Evolutionary conservation across 2,113 vertebrate genomes (phyloP), one percentile per base, ranked within the genome.

Genomic region (Solea senegalensis): DNA sequence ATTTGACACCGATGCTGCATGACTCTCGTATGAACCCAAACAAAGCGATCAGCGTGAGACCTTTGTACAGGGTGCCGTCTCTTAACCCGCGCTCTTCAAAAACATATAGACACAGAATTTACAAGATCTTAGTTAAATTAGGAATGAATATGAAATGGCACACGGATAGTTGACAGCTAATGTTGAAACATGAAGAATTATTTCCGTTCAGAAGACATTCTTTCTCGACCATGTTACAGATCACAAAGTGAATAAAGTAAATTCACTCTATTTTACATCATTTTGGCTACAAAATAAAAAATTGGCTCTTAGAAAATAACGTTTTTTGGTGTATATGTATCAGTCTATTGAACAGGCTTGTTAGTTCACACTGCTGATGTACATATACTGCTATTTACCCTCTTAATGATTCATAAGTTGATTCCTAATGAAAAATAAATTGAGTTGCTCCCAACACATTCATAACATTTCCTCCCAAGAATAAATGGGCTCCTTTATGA

Each of bases 401-500:
- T 85, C 88, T 86, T 27, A 63, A 81, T 82, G 59, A 88, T 53
- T 88, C 75, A 59, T n/a, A 85, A 63, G 86, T 85, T 89, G 91
- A 90, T 92, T 91, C 85, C 89, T 87, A 93, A 93, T 92, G 89
- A 92, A 94, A 94, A 92, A 88, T 16, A 80, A 94, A 95, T 94
- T 90, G 85, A 89, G 83, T 77, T 94, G 92, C 88, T 87, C 77
- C 83, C 83, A 90, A 93, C 93, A 92, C 73, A 84, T 79, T 92
- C 92, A 88, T 86, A 89, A 92, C 80, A 87, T 93, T 93, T 93
- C 90, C 77, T 84, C 85, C 88, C 75, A 78, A 65, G 88, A 93
- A 95, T 67, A 92, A 95, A 95, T 92, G 91, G 90, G 72, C 88
- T 13, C 83, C 91, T 94, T 95, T 93, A 96, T 92, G 88, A 91